Conservation (phyloP, 2,797 vertebrate genomes). For the Cyclopterus lumpus region DNA sequence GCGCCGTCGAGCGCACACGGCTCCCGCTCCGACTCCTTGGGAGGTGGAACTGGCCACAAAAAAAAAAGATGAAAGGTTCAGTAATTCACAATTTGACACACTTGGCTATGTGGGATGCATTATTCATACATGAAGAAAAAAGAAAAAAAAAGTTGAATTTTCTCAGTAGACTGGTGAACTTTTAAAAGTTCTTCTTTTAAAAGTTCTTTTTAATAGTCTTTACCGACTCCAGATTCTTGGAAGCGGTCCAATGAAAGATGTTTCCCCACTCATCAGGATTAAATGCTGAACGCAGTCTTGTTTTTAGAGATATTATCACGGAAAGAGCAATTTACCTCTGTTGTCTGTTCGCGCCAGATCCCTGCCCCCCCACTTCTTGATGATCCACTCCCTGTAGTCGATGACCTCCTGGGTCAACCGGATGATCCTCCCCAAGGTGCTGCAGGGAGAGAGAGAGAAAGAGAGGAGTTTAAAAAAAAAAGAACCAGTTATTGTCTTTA, state of each 20-base stretch:
- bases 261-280: neutral
- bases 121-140: neutral
- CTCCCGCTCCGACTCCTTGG: slow-evolving; percentile 70
- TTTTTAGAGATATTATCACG: neutral
- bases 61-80: neutral
- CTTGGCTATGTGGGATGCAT: neutral
- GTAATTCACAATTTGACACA: neutral
- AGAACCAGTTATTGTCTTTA: neutral
- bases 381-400: slow-evolving; percentile 96
- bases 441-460: slow-evolving; percentile 59
- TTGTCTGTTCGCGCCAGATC: slow-evolving; percentile 80
- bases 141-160: neutral
- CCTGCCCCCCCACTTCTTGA: slow-evolving; percentile 93
- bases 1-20: slow-evolving; percentile 50
- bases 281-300: neutral
- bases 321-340: slow-evolving; percentile 79
- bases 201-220: neutral
- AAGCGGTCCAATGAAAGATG: too few relatives aligned
- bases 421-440: slow-evolving; percentile 96
- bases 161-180: neutral
- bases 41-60: slow-evolving; percentile 38
- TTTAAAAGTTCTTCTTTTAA: neutral
- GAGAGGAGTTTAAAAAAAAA: neutral
- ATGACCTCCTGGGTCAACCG: slow-evolving; percentile 98
- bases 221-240: too few relatives aligned